phyloP scores from a whole-genome alignment of 1,140 invertebrate genomes.

The Zaprionus ghesquierei region DNA sequence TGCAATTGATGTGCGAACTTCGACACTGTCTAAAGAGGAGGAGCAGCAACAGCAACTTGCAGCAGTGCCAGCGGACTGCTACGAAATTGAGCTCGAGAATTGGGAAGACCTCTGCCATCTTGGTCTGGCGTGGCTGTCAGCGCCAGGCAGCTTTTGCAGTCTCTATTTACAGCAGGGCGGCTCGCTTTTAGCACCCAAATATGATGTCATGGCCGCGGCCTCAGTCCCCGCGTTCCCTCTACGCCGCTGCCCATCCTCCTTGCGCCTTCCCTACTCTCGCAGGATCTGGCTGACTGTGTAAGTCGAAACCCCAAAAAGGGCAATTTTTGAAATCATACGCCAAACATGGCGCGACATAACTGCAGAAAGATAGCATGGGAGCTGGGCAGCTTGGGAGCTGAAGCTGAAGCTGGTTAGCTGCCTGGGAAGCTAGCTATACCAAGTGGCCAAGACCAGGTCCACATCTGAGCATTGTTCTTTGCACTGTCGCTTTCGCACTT shows the following conservation, averaged over 20 bases:
- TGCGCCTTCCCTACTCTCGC: not conserved
- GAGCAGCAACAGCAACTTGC: not conserved
- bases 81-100: not conserved
- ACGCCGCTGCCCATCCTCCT: not conserved
- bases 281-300: conserved; percentile 42
- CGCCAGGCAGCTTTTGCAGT: conserved; percentile 62
- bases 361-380: conserved; percentile 38
- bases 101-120: conserved; percentile 38
- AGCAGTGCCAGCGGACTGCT: not conserved
- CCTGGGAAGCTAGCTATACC: conserved; percentile 3
- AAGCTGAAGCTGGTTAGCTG: conserved; percentile 4
- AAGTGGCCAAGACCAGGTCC: not conserved
- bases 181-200: conserved; percentile 80
- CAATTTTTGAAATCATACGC: conserved; percentile 81
- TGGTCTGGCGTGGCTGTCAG: conserved; percentile 37
- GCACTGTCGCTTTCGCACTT: conserved; percentile 80
- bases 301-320: conserved; percentile 81
- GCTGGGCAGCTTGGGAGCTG: conserved; percentile 23
- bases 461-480: conserved; percentile 73
- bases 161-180: conserved; percentile 73
- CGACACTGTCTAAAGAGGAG: conserved; percentile 53
- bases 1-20: conserved; percentile 81
- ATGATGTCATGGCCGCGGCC: conserved; percentile 76
- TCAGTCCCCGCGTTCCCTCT: not conserved
- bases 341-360: conserved; percentile 81